Conservation (phyloP, 2,797 vertebrate species). For the Botia almorhae region DNA sequence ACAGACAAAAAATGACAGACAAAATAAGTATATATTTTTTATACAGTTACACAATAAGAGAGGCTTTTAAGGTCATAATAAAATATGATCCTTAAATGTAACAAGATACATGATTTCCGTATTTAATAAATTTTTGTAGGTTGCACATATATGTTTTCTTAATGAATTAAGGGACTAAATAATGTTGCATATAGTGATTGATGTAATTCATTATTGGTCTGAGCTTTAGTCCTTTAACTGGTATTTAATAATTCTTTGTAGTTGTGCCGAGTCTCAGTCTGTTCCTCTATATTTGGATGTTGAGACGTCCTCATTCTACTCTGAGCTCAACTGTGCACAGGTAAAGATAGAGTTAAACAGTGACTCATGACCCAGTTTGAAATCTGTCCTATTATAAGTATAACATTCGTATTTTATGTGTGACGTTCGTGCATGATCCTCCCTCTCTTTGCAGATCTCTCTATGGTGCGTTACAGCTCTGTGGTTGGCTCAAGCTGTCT, state of each 20-base stretch:
- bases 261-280: constrained; percentile 79
- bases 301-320: constrained; percentile 80
- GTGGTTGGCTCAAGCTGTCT: constrained; percentile 77
- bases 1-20: too few species aligned
- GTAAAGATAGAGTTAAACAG: constrained; percentile 55
- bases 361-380: too few species aligned
- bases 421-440: not conserved
- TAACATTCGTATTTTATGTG: not conserved
- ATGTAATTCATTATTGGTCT: not conserved
- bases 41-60: too few species aligned
- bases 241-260: constrained; percentile 54
- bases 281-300: constrained; percentile 81
- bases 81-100: too few species aligned
- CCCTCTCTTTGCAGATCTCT: constrained; percentile 66
- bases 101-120: too few species aligned
- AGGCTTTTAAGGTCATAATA: too few species aligned
- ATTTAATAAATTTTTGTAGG: too few species aligned
- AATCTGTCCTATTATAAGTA: not conserved
- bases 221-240: not conserved
- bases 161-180: not conserved
- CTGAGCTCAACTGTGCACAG: constrained; percentile 78
- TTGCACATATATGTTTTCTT: not conserved
- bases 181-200: too few species aligned
- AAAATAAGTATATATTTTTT: too few species aligned
- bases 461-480: constrained; percentile 79